phyloP scores from a whole-genome alignment of 2,797 vertebrate species.

The Sphaeramia orbicularis region DNA sequence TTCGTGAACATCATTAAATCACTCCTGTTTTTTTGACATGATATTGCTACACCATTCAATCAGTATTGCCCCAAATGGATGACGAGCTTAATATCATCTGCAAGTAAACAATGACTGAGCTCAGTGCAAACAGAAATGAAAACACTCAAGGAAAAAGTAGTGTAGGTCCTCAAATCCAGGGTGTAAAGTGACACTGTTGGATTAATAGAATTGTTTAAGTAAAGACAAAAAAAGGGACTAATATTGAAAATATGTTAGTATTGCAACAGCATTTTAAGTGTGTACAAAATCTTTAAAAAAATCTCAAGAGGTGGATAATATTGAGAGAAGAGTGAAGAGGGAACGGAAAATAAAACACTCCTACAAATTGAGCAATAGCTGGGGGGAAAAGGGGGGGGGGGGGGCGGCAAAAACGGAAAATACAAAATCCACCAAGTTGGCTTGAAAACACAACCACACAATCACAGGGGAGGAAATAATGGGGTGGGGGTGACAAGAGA shows the following conservation, averaged over 20 bases:
- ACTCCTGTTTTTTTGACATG: slow-evolving; percentile 30
- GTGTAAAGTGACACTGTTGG: slow-evolving; percentile 59
- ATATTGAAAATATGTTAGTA: slow-evolving; percentile 83
- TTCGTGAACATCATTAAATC: slow-evolving; percentile 27
- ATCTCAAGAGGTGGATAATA: slow-evolving; percentile 61
- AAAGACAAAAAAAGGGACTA: slow-evolving; percentile 37
- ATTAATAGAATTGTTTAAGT: slow-evolving; percentile 60
- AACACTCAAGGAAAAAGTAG: slow-evolving; percentile 48
- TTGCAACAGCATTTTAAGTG: slow-evolving; percentile 83
- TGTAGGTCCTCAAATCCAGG: slow-evolving; percentile 61
- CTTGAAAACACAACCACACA: slow-evolving; percentile 91
- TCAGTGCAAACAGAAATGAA: slow-evolving; percentile 62
- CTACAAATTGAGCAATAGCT: slow-evolving; percentile 88
- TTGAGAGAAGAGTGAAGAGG: slow-evolving; percentile 75
- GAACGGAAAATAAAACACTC: slow-evolving; percentile 80
- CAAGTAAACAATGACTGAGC: slow-evolving; percentile 57
- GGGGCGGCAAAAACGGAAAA: slow-evolving; percentile 87
- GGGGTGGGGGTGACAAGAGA: slow-evolving; percentile 71
- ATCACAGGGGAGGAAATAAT: slow-evolving; percentile 87
- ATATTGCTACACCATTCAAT: slow-evolving; percentile 69
- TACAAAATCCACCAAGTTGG: slow-evolving; percentile 88
- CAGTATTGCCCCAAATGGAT: slow-evolving; percentile 61
- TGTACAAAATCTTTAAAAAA: slow-evolving; percentile 79
- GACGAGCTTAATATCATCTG: slow-evolving; percentile 37
- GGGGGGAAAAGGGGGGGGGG: slow-evolving; percentile 83